These are phyloP conservation scores for Phocides pigmalion DNA, from an alignment of 1,140 invertebrate genomes.

Conservation along the genomic window DNA sequence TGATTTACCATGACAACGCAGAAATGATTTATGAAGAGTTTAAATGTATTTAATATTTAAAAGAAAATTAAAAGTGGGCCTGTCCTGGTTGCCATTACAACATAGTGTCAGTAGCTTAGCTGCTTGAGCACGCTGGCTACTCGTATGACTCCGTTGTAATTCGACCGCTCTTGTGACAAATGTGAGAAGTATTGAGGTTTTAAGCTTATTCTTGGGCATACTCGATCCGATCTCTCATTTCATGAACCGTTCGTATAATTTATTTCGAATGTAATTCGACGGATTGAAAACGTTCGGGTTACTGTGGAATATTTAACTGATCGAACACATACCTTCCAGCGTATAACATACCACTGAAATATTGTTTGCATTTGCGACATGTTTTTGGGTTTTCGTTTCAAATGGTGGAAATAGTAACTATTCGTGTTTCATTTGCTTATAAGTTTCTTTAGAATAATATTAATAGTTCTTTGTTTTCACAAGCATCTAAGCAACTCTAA, in stretches of 20 bases:
- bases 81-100: neutral
- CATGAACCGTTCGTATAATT: constrained; percentile 36
- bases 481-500: too few species aligned
- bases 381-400: too few species aligned
- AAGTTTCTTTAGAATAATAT: too few species aligned
- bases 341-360: neutral
- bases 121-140: constrained; percentile 53
- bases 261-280: constrained; percentile 26
- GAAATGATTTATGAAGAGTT: too few species aligned
- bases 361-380: too few species aligned
- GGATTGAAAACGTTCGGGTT: constrained; percentile 6
- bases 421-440: too few species aligned
- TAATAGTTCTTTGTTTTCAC: too few species aligned
- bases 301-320: neutral
- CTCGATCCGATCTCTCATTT: constrained; percentile 33
- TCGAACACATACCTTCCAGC: neutral
- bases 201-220: constrained; percentile 43
- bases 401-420: too few species aligned
- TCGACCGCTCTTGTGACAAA: constrained; percentile 65
- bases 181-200: constrained; percentile 69
- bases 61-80: neutral
- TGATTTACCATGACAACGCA: too few species aligned
- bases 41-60: too few species aligned
- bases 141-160: constrained; percentile 67
- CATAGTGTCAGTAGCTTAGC: constrained; percentile 42